Base-by-base conservation (phyloP, 2,797 vertebrate genomes). In the Sebastiscus albofasciatus region DNA sequence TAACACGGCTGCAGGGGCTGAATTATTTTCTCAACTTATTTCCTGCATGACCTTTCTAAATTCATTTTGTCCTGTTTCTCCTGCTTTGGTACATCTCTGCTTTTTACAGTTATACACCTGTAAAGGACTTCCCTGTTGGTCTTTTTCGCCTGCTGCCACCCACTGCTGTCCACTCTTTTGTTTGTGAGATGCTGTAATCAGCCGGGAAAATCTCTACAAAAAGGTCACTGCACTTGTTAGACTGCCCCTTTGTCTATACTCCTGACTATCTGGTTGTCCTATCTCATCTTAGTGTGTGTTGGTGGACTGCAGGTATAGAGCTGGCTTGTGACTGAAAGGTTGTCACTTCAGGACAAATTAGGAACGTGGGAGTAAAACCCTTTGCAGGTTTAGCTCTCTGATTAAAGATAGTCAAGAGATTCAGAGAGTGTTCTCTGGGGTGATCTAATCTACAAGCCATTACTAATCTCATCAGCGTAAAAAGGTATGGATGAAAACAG, bases 401-500 rank as follows among this genome's bases (percentile, higher is more conserved):
- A 67, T n/a, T 46, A 33, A 74, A 75, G 67, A 75, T 49, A 75
- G 46, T 77, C 18, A 61, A 87, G 82, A 86, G 83, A 81, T 85
- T 80, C 9, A 52, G 67, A 89, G 72, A 89, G 79, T 68, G 82
- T 92, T 85, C 72, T 93, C 88, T 67, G 72, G 88, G 85, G 83
- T 66, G 82, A 80, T 89, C 87, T 87, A 52, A 82, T 81, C 85
- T 82, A 89, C 81, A 89, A 90, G 84, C 87, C 75, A 82, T 91
- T 89, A 86, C 75, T 85, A 71, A 90, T 89, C 72, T 85, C 71
- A 88, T 88, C 64, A 91, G 86, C 71, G 77, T 33, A 46, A 87
- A 89, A 62, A 84, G 64, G 80, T 72, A 78, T 87, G 82, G 77
- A 92, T 87, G 85, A 80, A 90, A 91, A 94, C 87, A 92, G 68